phyloP scores from a whole-genome alignment of 2,113 vertebrate genomes.

The Leucosticte australis region DNA sequence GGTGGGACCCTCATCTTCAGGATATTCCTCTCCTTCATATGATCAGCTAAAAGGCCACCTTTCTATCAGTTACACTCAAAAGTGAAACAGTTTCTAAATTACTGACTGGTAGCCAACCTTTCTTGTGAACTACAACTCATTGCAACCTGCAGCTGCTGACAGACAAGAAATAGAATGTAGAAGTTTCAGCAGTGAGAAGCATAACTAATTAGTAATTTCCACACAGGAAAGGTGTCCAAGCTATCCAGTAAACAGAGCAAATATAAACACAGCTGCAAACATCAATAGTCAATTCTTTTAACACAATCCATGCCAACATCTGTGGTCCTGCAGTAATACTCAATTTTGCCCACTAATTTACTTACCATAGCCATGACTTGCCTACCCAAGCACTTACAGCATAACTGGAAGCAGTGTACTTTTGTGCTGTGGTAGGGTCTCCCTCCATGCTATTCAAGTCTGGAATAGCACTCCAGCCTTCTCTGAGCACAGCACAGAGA shows the following conservation, averaged over 20 bases:
- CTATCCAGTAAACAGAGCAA: neutral
- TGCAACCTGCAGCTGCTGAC: neutral
- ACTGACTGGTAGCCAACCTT: neutral
- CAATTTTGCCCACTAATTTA: neutral
- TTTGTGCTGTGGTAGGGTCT: neutral
- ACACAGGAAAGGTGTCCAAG: neutral
- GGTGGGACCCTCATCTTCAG: neutral
- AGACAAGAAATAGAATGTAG: neutral
- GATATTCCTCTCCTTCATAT: neutral
- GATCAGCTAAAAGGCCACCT: neutral
- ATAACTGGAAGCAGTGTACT: neutral
- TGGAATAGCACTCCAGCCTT: neutral
- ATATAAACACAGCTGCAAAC: neutral
- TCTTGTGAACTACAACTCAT: neutral
- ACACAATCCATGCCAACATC: neutral
- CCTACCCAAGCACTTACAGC: neutral
- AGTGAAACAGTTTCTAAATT: neutral
- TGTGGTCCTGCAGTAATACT: neutral
- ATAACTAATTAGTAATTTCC: neutral
- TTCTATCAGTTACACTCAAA: neutral
- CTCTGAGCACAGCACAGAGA: neutral
- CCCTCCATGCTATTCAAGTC: neutral
- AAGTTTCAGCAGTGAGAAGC: neutral
- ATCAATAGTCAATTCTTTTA: neutral
- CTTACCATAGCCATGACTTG: neutral